phyloP scores from a whole-genome alignment of 2,113 vertebrate species.

The Mesembrinibis cayennensis region DNA sequence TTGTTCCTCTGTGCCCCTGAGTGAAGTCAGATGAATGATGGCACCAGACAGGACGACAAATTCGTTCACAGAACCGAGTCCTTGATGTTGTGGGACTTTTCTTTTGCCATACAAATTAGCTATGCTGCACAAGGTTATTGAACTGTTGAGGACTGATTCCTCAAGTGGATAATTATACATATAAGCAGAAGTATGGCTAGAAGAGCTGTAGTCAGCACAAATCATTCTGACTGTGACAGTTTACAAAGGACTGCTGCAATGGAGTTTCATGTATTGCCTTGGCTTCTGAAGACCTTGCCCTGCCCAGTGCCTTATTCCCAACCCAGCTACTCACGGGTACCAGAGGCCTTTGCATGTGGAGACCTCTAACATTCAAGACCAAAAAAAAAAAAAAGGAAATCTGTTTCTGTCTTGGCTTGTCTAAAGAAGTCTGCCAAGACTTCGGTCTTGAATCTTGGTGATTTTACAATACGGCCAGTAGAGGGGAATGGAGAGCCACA shows the following conservation, averaged over 20 bases:
- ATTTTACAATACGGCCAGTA: not conserved
- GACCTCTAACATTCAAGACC: not conserved
- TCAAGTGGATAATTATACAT: not conserved
- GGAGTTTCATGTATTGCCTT: not conserved
- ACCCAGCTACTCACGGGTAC: not conserved
- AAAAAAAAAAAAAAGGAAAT: not conserved
- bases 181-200: not conserved
- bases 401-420: not conserved
- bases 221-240: not conserved
- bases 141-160: not conserved
- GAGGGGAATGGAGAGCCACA: not conserved
- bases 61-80: not conserved
- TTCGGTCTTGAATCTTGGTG: not conserved
- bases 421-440: not conserved
- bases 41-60: not conserved
- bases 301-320: not conserved
- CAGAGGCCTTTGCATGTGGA: fast-evolving
- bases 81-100: not conserved
- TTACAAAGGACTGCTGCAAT: not conserved
- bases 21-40: not conserved
- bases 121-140: not conserved
- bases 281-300: not conserved
- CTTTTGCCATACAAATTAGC: not conserved
- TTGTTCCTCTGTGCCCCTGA: not conserved
- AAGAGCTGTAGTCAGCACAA: not conserved